phyloP scores from a whole-genome alignment of 2,888 invertebrate genomes.

The Apantesis nais region DNA sequence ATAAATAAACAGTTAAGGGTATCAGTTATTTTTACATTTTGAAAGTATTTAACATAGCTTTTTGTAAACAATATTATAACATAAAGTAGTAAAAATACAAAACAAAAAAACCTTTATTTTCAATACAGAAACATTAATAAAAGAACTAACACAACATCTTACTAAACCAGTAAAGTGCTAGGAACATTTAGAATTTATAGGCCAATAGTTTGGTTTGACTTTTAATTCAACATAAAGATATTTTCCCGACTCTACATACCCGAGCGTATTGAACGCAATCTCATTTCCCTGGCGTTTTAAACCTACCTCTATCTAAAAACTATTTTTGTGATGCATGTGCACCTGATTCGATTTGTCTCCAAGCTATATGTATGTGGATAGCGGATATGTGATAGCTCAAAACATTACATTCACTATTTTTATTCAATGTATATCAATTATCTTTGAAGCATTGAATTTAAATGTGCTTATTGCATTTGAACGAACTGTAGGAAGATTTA shows the following conservation, averaged over 20 bases:
- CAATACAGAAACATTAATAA: background rate
- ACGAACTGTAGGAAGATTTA: no score
- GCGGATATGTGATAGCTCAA: background rate
- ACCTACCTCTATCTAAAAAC: conserved; percentile 40
- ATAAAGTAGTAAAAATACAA: no score
- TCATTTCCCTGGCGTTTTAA: conserved; percentile 43
- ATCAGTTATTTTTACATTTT: background rate
- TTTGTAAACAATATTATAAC: no score
- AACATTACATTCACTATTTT: background rate
- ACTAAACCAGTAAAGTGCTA: background rate
- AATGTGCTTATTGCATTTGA: background rate
- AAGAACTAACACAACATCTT: background rate
- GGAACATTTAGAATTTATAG: background rate
- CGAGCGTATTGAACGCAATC: conserved; percentile 28
- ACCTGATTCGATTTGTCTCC: conserved; percentile 25
- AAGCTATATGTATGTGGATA: conserved; percentile 6
- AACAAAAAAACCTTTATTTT: background rate
- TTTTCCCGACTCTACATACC: conserved; percentile 20
- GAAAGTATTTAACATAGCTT: no score
- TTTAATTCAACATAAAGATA: conserved; percentile 5
- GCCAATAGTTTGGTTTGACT: background rate
- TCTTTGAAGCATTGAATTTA: background rate
- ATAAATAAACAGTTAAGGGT: background rate
- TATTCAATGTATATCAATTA: no score
- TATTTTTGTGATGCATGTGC: conserved; percentile 42